Conservation (phyloP, 2,888 invertebrate genomes). For the Pycnomerus fuliginosus region DNA sequence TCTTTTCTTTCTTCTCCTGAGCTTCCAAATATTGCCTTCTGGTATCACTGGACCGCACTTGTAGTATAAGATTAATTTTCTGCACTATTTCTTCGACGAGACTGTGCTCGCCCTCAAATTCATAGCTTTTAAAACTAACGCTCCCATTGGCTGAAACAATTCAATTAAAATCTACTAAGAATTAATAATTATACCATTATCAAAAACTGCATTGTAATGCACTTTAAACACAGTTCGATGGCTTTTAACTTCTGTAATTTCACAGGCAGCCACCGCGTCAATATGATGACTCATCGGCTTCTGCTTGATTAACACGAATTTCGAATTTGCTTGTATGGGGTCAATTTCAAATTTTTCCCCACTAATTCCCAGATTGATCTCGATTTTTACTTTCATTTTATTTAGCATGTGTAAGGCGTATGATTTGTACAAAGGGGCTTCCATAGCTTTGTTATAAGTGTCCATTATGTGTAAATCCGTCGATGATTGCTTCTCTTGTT, state of each 20-base stretch:
- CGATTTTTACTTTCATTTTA: conserved; percentile 78
- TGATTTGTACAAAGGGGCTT: conserved; percentile 84
- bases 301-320: conserved; percentile 60
- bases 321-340: conserved; percentile 69
- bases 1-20: conserved; percentile 68
- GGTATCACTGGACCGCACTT: conserved; percentile 75
- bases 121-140: conserved; percentile 77
- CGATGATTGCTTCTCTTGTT: conserved; percentile 49
- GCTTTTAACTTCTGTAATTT: conserved; percentile 74
- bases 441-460: conserved; percentile 75
- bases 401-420: conserved; percentile 76
- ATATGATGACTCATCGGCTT: conserved; percentile 84
- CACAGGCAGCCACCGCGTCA: conserved; percentile 85
- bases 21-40: conserved; percentile 79
- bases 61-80: conserved; percentile 84
- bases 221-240: conserved; percentile 73
- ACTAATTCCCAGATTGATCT: conserved; percentile 84
- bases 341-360: conserved; percentile 91
- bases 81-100: conserved; percentile 81
- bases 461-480: conserved; percentile 66
- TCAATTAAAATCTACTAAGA: background rate
- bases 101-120: conserved; percentile 79
- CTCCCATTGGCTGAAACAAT: conserved; percentile 27
- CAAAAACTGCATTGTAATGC: conserved; percentile 57
- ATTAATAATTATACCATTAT: conserved; percentile 5